Evolutionary conservation across 1,140 invertebrate species (phyloP).

Genomic region (Probaryconus sp.): DNA sequence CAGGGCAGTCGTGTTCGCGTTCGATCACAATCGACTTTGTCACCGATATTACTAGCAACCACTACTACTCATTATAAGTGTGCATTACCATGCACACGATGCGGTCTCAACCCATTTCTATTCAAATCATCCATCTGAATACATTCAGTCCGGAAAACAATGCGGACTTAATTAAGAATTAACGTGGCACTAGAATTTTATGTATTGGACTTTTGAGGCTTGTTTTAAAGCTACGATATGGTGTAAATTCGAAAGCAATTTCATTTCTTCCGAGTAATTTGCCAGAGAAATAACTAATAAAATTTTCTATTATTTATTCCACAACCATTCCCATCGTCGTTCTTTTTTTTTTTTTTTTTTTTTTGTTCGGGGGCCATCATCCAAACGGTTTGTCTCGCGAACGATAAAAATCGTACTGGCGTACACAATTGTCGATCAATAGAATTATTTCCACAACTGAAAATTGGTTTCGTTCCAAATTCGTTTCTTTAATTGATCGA

Average conservation of each 20-base stretch:
- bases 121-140: slow-evolving; percentile 30
- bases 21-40: slow-evolving; percentile 62
- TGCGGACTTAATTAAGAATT: slow-evolving; percentile 1
- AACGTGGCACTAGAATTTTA: no score
- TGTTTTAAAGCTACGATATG: no score
- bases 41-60: slow-evolving; percentile 48
- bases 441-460: no score
- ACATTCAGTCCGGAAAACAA: slow-evolving; percentile 28
- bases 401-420: no score
- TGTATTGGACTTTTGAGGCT: no score
- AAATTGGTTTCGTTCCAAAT: slow-evolving; percentile 12
- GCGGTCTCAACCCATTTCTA: slow-evolving; percentile 10
- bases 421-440: no score
- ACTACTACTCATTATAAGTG: slow-evolving; percentile 26
- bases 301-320: no score
- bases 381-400: no score
- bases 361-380: not conserved
- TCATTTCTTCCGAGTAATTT: no score
- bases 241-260: no score
- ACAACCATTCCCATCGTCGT: no score
- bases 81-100: slow-evolving; percentile 16
- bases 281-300: no score
- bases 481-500: not conserved
- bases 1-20: slow-evolving; percentile 38
- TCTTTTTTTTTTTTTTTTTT: not conserved